Percentiles rank a stretch among this genome's conserved stretches.
Evolutionary conservation across 2,888 invertebrate species (phyloP).

Genomic region (Caenorhabditis uteleia): DNA sequence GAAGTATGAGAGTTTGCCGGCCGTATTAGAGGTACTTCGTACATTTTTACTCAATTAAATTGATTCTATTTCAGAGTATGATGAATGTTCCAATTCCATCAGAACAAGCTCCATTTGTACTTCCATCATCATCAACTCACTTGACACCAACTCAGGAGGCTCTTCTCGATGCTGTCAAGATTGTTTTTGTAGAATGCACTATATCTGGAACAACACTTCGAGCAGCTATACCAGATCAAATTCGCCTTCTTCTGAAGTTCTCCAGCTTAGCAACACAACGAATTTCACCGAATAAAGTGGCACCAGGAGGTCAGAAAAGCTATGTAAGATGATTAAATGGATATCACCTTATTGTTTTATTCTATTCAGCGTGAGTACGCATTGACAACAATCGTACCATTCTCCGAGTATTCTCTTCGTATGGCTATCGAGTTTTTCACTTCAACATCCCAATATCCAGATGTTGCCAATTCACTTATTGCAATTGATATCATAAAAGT

Average conservation of each 20-base stretch:
- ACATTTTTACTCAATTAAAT: neutral
- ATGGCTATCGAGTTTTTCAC: conserved; percentile 81
- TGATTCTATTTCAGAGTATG: conserved; percentile 76
- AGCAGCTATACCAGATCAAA: conserved; percentile 70
- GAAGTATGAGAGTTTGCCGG: conserved; percentile 40
- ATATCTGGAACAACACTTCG: conserved; percentile 35
- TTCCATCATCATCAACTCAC: conserved; percentile 80
- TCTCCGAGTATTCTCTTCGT: conserved; percentile 82
- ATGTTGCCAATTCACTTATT: conserved; percentile 79
- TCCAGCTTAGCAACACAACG: conserved; percentile 61
- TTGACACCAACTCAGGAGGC: conserved; percentile 85
- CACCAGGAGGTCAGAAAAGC: conserved; percentile 41
- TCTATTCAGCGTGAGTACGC: conserved; percentile 79
- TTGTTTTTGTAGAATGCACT: conserved; percentile 78
- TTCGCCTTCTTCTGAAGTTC: conserved; percentile 71
- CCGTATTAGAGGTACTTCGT: conserved; percentile 41
- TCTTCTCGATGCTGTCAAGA: conserved; percentile 84
- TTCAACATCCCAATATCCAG: conserved; percentile 78
- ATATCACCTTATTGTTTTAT: neutral
- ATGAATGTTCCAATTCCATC: conserved; percentile 83
- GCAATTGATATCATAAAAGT: conserved; percentile 78
- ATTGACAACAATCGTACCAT: conserved; percentile 84
- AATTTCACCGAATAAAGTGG: conserved; percentile 31
- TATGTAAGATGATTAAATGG: conserved; percentile 31
- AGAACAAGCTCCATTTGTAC: conserved; percentile 82